phyloP scores from a whole-genome alignment of 2,888 invertebrate genomes.

The Stenodema calcarata region DNA sequence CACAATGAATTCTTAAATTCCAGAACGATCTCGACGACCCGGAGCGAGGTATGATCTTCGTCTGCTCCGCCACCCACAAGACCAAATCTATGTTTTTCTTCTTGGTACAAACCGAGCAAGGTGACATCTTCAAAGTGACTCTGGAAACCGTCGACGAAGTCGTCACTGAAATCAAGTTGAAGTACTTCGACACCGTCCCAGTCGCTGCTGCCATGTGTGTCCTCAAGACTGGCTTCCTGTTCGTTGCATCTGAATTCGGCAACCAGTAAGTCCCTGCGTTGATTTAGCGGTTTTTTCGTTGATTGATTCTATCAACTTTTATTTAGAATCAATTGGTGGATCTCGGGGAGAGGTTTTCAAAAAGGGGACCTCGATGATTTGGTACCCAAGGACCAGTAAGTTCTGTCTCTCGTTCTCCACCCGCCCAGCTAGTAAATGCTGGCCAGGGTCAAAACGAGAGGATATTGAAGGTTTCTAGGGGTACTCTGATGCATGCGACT shows the following conservation, averaged over 20 bases:
- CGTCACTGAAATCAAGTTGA: slow-evolving; percentile 97
- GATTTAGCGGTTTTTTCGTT: too few species aligned
- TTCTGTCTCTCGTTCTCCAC: neutral
- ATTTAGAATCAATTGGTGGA: too few species aligned
- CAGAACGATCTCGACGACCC: slow-evolving; percentile 98
- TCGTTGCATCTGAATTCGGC: slow-evolving; percentile 98
- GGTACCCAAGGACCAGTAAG: too few species aligned
- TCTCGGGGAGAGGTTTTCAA: too few species aligned
- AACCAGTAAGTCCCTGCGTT: slow-evolving; percentile 91
- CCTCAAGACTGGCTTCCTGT: slow-evolving; percentile 96
- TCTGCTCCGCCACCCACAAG: slow-evolving; percentile 98
- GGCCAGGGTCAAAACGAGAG: neutral
- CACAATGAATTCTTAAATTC: slow-evolving; percentile 45
- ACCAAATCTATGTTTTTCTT: slow-evolving; percentile 99
- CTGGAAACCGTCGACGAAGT: slow-evolving; percentile 97
- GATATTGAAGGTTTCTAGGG: neutral
- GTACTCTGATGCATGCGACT: neutral
- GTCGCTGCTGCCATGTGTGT: slow-evolving; percentile 97
- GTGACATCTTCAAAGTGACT: slow-evolving; percentile 95
- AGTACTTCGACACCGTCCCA: slow-evolving; percentile 99
- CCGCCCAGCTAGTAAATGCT: neutral
- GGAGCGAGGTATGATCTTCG: slow-evolving; percentile 98
- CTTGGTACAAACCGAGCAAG: slow-evolving; percentile 98
- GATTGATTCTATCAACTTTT: neutral
- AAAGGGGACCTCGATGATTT: too few species aligned